phyloP scores from a whole-genome alignment of 2,113 vertebrate species.

The Ophthalmolycus amberensis region DNA sequence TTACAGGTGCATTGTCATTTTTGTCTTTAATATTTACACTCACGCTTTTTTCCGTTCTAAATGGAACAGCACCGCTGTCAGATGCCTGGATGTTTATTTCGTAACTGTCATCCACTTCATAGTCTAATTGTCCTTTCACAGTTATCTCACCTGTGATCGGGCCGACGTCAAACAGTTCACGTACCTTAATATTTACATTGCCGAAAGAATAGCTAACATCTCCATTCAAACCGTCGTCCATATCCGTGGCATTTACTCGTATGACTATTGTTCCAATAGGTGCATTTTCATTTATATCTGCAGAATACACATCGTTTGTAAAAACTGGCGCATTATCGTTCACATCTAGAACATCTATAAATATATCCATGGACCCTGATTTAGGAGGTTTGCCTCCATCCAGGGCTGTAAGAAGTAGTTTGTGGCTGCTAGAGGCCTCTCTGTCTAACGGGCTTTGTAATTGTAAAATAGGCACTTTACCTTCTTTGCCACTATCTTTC shows the following conservation, averaged over 20 bases:
- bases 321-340: conserved; percentile 74
- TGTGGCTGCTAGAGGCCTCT: conserved; percentile 35
- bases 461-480: conserved; percentile 53
- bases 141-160: conserved; percentile 62
- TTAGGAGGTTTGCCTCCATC: conserved; percentile 68
- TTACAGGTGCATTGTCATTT: conserved; percentile 84
- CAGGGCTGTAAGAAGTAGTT: conserved; percentile 59
- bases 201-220: conserved; percentile 69
- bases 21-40: conserved; percentile 78
- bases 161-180: conserved; percentile 62
- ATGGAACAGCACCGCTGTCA: conserved; percentile 42
- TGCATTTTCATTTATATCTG: conserved; percentile 57
- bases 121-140: conserved; percentile 37
- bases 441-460: conserved; percentile 64
- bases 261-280: conserved; percentile 54
- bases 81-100: conserved; percentile 44
- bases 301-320: conserved; percentile 49
- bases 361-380: conserved; percentile 48
- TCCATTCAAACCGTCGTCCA: conserved; percentile 66
- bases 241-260: conserved; percentile 69
- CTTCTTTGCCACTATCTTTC: conserved; percentile 40
- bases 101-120: conserved; percentile 32
- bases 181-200: conserved; percentile 39
- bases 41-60: conserved; percentile 58
- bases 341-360: conserved; percentile 61